Evolutionary conservation across 2,888 invertebrate species (phyloP).

Genomic region (Dasysyrphus tricinctus): DNA sequence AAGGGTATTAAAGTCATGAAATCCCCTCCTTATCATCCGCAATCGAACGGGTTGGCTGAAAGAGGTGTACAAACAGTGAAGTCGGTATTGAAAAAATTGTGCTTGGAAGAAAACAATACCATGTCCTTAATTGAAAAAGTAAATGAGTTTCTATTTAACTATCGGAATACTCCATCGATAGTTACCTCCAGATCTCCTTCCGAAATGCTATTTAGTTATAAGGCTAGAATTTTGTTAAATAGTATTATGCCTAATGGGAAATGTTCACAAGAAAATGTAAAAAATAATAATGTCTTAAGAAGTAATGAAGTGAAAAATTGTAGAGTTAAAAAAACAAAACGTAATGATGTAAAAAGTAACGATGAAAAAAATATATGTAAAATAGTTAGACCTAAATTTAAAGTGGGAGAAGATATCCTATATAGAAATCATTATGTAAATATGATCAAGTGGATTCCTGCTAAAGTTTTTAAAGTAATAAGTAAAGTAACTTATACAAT

Average conservation of each 20-base stretch:
- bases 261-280: not conserved
- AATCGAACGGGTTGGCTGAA: slow-evolving; percentile 28
- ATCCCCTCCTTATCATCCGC: slow-evolving; percentile 26
- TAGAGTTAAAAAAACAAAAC: not conserved
- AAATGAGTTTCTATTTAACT: not conserved
- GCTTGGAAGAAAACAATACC: not conserved
- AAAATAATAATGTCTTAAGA: not conserved
- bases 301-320: not conserved
- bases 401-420: slow-evolving; percentile 13
- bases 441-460: not conserved
- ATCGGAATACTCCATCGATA: not conserved
- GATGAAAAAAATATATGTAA: not conserved
- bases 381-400: slow-evolving; percentile 22
- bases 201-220: slow-evolving; percentile 2
- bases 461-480: not conserved
- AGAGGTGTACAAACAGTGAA: not conserved
- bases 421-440: slow-evolving; percentile 41
- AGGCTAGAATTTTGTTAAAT: slow-evolving; percentile 22
- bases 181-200: not conserved
- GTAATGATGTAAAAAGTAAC: not conserved
- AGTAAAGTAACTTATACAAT: slow-evolving; percentile 30
- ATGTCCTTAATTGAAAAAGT: not conserved
- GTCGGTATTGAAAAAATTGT: not conserved
- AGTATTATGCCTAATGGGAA: not conserved
- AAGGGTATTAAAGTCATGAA: slow-evolving; percentile 25